These are phyloP conservation scores for Caenorhabditis auriculariae DNA, from an alignment of 2,888 invertebrate genomes.

Conservation along the genomic window DNA sequence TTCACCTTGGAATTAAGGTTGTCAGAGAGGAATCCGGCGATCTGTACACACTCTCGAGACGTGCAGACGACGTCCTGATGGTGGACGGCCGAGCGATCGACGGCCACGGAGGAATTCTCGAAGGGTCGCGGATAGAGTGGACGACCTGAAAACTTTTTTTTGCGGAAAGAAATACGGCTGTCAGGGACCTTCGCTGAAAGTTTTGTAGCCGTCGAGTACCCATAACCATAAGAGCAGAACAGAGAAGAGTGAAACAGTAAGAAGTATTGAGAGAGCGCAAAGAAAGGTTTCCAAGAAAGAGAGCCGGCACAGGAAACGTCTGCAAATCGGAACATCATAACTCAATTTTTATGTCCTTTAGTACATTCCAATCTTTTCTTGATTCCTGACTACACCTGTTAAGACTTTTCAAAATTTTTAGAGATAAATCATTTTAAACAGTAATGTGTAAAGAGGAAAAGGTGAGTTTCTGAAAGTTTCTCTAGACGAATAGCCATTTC, in stretches of 20 bases:
- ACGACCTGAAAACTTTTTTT: constrained; percentile 14
- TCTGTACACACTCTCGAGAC: constrained; percentile 51
- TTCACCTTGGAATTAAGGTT: constrained; percentile 56
- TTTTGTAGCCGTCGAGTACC: constrained; percentile 46
- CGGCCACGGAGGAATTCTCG: constrained; percentile 41
- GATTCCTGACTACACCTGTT: no score
- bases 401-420: no score
- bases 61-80: constrained; percentile 55
- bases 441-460: no score
- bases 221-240: constrained; percentile 43
- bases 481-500: no score
- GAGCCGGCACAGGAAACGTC: constrained; percentile 36
- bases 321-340: no score
- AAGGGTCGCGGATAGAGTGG: constrained; percentile 33
- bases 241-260: constrained; percentile 35
- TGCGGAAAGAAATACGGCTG: not conserved
- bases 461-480: no score
- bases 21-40: constrained; percentile 55
- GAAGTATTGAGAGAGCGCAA: constrained; percentile 27
- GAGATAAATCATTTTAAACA: no score
- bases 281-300: constrained; percentile 43
- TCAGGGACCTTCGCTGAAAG: constrained; percentile 38
- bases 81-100: constrained; percentile 37
- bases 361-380: no score
- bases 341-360: no score